Evolutionary conservation across 2,888 invertebrate species (phyloP).

Genomic region (Drosophila prostipennis): DNA sequence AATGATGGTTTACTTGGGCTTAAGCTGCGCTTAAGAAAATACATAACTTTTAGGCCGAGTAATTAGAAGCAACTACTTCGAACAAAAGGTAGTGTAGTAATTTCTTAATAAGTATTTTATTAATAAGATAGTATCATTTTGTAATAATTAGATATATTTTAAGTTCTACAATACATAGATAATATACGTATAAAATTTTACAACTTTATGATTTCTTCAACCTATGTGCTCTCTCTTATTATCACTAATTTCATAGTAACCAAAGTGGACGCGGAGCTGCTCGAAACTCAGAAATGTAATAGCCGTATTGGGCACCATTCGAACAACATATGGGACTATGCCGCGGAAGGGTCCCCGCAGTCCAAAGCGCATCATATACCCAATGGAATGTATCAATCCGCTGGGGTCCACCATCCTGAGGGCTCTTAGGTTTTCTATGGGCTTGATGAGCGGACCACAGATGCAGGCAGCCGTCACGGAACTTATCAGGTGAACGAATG

Average conservation of each 20-base stretch:
- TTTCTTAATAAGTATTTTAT: too few relatives aligned
- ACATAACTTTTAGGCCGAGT: too few relatives aligned
- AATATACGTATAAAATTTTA: too few relatives aligned
- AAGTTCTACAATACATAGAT: background rate
- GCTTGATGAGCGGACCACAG: slow-evolving; percentile 50
- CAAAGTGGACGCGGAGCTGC: slow-evolving; percentile 47
- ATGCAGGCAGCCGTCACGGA: slow-evolving; percentile 46
- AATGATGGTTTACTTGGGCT: background rate
- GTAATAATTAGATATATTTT: too few relatives aligned
- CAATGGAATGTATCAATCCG: background rate
- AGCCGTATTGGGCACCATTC: slow-evolving; percentile 53
- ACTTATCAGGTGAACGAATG: slow-evolving; percentile 43
- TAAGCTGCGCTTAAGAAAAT: too few relatives aligned
- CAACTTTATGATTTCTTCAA: background rate
- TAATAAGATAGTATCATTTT: too few relatives aligned
- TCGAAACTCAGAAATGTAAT: slow-evolving; percentile 51
- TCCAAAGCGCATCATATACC: slow-evolving; percentile 45
- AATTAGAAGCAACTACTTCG: too few relatives aligned
- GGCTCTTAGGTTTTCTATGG: slow-evolving; percentile 51
- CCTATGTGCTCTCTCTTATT: background rate
- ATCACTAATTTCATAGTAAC: slow-evolving; percentile 28
- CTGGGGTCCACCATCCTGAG: slow-evolving; percentile 36
- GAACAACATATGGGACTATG: slow-evolving; percentile 37
- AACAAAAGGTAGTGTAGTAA: too few relatives aligned
- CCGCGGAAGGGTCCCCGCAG: slow-evolving; percentile 53